Base-by-base conservation (phyloP, 2,113 vertebrate species). In the Petrocephalus microphthalmus region DNA sequence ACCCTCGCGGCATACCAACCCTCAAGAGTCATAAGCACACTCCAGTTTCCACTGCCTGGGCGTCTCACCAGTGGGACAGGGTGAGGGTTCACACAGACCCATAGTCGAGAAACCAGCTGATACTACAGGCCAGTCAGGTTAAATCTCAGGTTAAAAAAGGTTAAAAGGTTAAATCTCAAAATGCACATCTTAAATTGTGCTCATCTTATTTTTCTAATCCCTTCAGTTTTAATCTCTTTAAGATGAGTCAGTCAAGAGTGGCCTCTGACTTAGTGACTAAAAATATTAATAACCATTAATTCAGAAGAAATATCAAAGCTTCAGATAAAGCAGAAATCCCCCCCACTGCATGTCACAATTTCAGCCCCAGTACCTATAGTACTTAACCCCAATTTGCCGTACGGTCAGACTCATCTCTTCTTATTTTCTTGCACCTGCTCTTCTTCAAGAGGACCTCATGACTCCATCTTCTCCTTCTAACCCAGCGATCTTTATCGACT, bases 401-500 rank as follows among this genome's bases (percentile, higher is more conserved):
- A 60, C 17, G 53, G 57, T 89, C 29, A 85, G 67, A 37, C 25
- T 37, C 3, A 29, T 71, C 11, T 33, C 82, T 64, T 29, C 47
- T 85, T 88, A 85, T 49, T 37, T 45, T n/a, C 42, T 19, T 83
- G 42, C 51, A 42, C 52, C 60, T 86, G 25, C 52, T n/a, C 17
- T n/a, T 45, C 53, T 49, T 60, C 67, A 13, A n/a, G 33, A 33
- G 3, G 10, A 47, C 4, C 85, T 81, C 49, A n/a, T 74, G 5
- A 51, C 15, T n/a, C 33, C 37, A 2, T 52, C 52, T 71, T 54
- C 47, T 88, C 64, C 78, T 42, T 88, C 52, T 57, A 78, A 89
- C 87, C 57, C 86, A 71, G 91, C 91, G 92, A 90, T 92, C 90
- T 94, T 84, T 92, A 90, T 89, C 86, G 90, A 91, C 90, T 93